phyloP scores from a whole-genome alignment of 2,797 vertebrate genomes.

The Micromesistius poutassou region DNA sequence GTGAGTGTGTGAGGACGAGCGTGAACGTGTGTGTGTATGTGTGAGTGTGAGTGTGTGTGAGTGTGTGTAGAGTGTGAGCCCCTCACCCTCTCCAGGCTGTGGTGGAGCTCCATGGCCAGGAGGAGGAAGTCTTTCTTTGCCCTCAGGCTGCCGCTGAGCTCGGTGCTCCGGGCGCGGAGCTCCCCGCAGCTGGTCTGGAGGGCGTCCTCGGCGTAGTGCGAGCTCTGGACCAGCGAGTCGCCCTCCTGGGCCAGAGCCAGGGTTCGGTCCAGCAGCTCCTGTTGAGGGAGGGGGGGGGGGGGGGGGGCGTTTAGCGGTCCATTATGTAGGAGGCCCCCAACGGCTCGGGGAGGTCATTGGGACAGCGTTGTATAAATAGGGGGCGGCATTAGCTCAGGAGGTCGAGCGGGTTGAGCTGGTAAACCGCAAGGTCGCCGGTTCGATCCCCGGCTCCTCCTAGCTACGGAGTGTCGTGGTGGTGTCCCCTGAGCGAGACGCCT shows the following conservation, averaged over 20 bases:
- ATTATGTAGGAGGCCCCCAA: not conserved
- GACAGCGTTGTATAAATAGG: not conserved
- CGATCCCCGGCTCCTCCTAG: no score
- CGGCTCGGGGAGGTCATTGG: no score
- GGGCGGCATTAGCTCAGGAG: no score
- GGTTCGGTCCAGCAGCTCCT: slow-evolving; percentile 82
- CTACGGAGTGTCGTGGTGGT: no score
- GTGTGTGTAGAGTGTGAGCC: not conserved
- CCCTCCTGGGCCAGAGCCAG: slow-evolving; percentile 76
- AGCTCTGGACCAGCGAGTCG: slow-evolving; percentile 81
- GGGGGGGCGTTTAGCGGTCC: not conserved
- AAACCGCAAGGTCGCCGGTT: no score
- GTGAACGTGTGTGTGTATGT: no score
- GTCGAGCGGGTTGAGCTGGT: no score
- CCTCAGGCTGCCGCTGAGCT: slow-evolving; percentile 62
- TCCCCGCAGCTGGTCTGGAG: slow-evolving; percentile 91
- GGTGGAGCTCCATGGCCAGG: slow-evolving; percentile 86
- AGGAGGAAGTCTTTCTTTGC: slow-evolving; percentile 78
- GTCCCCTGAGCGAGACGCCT: no score
- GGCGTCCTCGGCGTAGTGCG: slow-evolving; percentile 93
- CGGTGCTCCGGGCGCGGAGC: slow-evolving; percentile 76
- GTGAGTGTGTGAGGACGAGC: no score
- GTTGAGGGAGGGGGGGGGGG: slow-evolving; percentile 3
- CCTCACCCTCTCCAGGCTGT: slow-evolving; percentile 82
- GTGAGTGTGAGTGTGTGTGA: not conserved